Conservation (phyloP, 2,888 invertebrate genomes). For the Blastobasis lacticolella region DNA sequence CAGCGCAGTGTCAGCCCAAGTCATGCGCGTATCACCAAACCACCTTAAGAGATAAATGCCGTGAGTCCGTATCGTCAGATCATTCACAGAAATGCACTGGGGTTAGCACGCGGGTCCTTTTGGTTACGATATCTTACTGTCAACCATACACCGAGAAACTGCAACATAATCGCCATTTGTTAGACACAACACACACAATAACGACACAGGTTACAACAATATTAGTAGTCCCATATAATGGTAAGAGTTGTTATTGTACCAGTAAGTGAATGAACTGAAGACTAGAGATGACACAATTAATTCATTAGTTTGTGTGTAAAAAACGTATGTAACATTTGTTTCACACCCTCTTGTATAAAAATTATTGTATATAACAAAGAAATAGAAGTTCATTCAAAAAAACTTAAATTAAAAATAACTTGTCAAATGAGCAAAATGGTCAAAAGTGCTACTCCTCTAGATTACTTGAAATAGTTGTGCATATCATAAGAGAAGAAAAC, state of each 20-base stretch:
- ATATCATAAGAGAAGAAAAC: too few species aligned
- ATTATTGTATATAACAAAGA: too few species aligned
- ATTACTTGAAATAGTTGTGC: too few species aligned
- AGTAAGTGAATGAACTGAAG: conserved; percentile 9
- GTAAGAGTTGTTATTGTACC: not conserved
- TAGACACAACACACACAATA: conserved; percentile 42
- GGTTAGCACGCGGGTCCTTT: conserved; percentile 97
- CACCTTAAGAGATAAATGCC: conserved; percentile 54
- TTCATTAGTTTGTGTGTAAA: too few species aligned
- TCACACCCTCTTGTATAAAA: too few species aligned
- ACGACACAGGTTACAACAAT: conserved; percentile 5
- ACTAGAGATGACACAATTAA: not conserved
- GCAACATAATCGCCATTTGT: conserved; percentile 62
- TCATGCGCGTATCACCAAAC: conserved; percentile 50
- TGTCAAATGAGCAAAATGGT: too few species aligned
- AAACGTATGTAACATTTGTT: too few species aligned
- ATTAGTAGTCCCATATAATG: conserved; percentile 80
- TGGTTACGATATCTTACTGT: conserved; percentile 98
- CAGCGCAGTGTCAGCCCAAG: conserved; percentile 9
- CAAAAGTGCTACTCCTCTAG: too few species aligned
- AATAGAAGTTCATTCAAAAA: too few species aligned
- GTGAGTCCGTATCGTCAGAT: conserved; percentile 48
- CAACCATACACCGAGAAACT: conserved; percentile 98
- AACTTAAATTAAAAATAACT: too few species aligned
- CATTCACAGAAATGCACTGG: conserved; percentile 96